Percentiles rank a stretch among this genome's conserved stretches.
Evolutionary conservation across 2,888 invertebrate genomes (phyloP).

Genomic region (Napeogenes inachia): DNA sequence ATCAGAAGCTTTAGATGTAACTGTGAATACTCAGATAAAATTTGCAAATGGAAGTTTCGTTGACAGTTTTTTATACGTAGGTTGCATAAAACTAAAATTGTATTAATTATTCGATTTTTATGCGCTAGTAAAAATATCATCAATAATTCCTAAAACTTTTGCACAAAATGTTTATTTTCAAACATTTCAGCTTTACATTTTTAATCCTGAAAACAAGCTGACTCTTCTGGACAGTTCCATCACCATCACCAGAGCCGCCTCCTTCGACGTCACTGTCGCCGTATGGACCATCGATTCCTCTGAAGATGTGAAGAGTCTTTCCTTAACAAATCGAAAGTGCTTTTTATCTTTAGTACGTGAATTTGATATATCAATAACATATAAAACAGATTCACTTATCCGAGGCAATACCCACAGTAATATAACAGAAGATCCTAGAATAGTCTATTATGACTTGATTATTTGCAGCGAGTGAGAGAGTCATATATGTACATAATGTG

Average conservation of each 20-base stretch:
- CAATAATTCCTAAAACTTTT: too few species aligned
- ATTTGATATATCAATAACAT: not conserved
- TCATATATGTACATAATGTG: too few species aligned
- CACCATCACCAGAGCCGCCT: slow-evolving; percentile 39
- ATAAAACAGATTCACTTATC: too few species aligned
- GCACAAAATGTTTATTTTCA: not conserved
- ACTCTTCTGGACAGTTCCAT: slow-evolving; percentile 47
- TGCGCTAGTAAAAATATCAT: not conserved
- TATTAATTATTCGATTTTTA: not conserved
- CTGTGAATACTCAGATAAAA: slow-evolving; percentile 37
- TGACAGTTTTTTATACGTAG: slow-evolving; percentile 43
- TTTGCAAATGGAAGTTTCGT: slow-evolving; percentile 30
- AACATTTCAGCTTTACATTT: slow-evolving; percentile 45
- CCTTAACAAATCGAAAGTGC: slow-evolving; percentile 48
- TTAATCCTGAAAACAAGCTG: slow-evolving; percentile 41
- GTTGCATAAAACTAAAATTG: slow-evolving; percentile 17
- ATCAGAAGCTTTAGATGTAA: slow-evolving; percentile 48
- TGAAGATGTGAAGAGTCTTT: slow-evolving; percentile 46
- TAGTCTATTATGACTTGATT: too few species aligned
- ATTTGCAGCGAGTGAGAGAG: too few species aligned
- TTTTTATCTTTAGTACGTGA: slow-evolving; percentile 44
- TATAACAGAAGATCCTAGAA: too few species aligned
- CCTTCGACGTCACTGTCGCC: slow-evolving; percentile 51
- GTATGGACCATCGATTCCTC: slow-evolving; percentile 61
- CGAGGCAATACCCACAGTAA: too few species aligned